phyloP scores from a whole-genome alignment of 2,113 vertebrate species.

The Erythrolamprus reginae region DNA sequence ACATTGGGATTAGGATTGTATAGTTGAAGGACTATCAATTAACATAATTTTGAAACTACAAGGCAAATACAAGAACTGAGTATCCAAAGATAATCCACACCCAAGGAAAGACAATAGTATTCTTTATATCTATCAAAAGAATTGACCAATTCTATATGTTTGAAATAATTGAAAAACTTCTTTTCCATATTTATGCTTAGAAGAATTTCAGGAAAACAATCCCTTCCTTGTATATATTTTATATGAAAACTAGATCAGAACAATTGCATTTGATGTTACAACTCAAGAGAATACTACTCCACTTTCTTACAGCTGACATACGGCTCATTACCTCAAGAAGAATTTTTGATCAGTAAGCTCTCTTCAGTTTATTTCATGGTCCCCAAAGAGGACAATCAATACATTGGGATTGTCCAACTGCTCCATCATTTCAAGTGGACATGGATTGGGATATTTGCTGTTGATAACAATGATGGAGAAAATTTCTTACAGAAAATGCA shows the following conservation, averaged over 20 bases:
- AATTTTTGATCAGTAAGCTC: background rate
- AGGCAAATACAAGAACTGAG: background rate
- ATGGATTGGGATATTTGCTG: background rate
- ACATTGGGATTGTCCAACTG: background rate
- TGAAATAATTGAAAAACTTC: too few relatives aligned
- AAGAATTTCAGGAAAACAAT: too few relatives aligned
- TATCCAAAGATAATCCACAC: background rate
- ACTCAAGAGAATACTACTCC: background rate
- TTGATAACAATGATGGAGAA: background rate
- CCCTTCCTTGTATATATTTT: too few relatives aligned
- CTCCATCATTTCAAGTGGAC: background rate
- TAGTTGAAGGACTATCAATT: background rate
- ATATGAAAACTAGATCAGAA: too few relatives aligned
- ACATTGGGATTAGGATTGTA: too few relatives aligned
- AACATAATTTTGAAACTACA: background rate
- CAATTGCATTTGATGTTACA: too few relatives aligned
- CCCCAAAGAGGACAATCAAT: background rate
- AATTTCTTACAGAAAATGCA: background rate
- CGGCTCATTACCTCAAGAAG: background rate
- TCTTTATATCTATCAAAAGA: too few relatives aligned
- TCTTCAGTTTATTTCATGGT: background rate
- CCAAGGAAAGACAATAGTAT: background rate
- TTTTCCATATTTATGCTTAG: too few relatives aligned
- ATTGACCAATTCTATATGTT: background rate
- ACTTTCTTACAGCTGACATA: background rate